phyloP scores from a whole-genome alignment of 1,140 invertebrate genomes.

The Drosophila miranda region DNA sequence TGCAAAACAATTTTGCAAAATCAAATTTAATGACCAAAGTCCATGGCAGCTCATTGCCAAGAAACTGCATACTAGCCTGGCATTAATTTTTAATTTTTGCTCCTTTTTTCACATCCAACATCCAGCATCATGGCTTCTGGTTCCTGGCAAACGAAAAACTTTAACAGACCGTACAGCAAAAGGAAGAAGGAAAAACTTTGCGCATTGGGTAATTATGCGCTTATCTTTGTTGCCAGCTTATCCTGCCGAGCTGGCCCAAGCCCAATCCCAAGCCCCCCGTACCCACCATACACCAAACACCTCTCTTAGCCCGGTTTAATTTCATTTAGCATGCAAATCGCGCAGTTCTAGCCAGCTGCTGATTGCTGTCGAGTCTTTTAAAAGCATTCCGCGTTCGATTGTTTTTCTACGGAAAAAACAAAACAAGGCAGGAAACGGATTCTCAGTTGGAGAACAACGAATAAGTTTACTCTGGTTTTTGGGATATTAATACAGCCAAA shows the following conservation, averaged over 20 bases:
- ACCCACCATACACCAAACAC: not conserved
- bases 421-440: slow-evolving; percentile 22
- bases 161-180: slow-evolving; percentile 2
- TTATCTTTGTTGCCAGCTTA: slow-evolving; percentile 63
- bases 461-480: slow-evolving; percentile 5
- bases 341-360: slow-evolving; percentile 62
- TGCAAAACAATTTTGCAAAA: slow-evolving; percentile 19
- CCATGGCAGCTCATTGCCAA: slow-evolving; percentile 11
- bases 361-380: slow-evolving; percentile 47
- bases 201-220: slow-evolving; percentile 65
- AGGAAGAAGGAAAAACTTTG: slow-evolving; percentile 42
- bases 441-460: not conserved
- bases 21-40: slow-evolving; percentile 43
- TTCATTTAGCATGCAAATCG: slow-evolving; percentile 76
- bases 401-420: slow-evolving; percentile 17
- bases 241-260: slow-evolving; percentile 4
- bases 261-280: too few species aligned
- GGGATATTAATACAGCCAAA: not conserved
- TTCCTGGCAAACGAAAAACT: slow-evolving; percentile 19
- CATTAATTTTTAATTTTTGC: slow-evolving; percentile 68
- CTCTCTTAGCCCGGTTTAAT: slow-evolving; percentile 43
- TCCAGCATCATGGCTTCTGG: slow-evolving; percentile 30
- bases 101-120: slow-evolving; percentile 13
- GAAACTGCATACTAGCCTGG: slow-evolving; percentile 41
- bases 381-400: slow-evolving; percentile 57